Conservation (phyloP, 2,113 vertebrate genomes). For the Coptodon bakossiorum region DNA sequence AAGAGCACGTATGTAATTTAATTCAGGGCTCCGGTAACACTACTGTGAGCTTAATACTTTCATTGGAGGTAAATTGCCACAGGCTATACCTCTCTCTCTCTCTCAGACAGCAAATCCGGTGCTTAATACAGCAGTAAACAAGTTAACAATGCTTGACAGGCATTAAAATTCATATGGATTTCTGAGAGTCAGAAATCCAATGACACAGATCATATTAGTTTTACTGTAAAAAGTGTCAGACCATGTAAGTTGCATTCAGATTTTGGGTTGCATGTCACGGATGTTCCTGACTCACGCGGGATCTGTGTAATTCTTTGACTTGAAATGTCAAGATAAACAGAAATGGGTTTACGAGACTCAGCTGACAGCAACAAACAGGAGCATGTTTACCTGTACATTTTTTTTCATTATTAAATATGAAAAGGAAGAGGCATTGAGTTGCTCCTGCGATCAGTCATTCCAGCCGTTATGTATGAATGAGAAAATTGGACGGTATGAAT, state of each 20-base stretch:
- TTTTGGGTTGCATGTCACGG: not conserved
- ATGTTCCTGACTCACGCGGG: not conserved
- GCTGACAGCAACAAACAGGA: not conserved
- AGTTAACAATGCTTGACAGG: conserved; percentile 61
- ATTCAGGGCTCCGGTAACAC: conserved; percentile 19
- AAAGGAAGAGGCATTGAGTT: not conserved
- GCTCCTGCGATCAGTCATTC: not conserved
- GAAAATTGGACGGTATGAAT: conserved; percentile 2
- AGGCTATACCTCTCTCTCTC: not conserved
- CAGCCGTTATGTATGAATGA: not conserved
- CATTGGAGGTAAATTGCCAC: conserved; percentile 30
- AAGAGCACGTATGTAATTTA: conserved; percentile 17
- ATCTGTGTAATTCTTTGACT: not conserved
- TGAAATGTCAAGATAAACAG: not conserved
- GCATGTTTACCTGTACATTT: not conserved
- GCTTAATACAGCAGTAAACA: conserved; percentile 55
- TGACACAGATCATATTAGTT: conserved; percentile 49
- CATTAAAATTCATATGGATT: conserved; percentile 42
- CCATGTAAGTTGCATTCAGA: not conserved
- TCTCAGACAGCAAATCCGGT: conserved; percentile 20
- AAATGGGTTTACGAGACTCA: not conserved
- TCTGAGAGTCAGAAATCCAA: conserved; percentile 30
- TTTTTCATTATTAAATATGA: conserved; percentile 20
- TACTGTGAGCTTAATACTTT: conserved; percentile 13
- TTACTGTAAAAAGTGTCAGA: conserved; percentile 27